Conservation (phyloP, 2,888 invertebrate genomes). For the Hypercompe scribonia region DNA sequence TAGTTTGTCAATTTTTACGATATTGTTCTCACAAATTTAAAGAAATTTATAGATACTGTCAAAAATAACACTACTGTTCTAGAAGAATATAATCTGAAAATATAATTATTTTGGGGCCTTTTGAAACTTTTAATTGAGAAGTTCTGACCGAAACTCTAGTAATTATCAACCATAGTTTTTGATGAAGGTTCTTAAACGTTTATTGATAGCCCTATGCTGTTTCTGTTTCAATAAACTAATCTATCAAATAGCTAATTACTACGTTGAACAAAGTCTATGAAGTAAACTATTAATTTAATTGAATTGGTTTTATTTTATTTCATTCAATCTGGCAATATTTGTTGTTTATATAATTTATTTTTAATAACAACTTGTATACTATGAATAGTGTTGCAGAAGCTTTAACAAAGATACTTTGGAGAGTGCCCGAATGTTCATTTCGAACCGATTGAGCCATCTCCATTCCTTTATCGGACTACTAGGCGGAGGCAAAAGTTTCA, state of each 20-base stretch:
- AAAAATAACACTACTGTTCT: neutral
- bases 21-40: neutral
- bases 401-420: too few relatives aligned
- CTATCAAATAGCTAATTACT: neutral
- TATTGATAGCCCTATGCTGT: neutral
- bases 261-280: neutral
- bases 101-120: neutral
- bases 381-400: too few relatives aligned
- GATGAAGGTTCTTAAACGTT: neutral
- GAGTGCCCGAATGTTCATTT: too few relatives aligned
- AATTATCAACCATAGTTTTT: neutral
- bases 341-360: too few relatives aligned
- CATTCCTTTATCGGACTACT: too few relatives aligned
- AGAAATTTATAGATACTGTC: neutral
- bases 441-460: too few relatives aligned
- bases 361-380: too few relatives aligned
- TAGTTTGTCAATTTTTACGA: too few relatives aligned
- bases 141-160: neutral
- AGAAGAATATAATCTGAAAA: neutral
- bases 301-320: neutral
- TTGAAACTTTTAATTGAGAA: neutral
- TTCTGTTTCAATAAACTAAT: neutral
- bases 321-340: too few relatives aligned
- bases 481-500: too few relatives aligned
- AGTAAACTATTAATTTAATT: too few relatives aligned